A percentile compares a stretch with the other conserved stretches of the same genome.
These are phyloP conservation scores for Nowickia ferox DNA, from an alignment of 2,888 invertebrate genomes.

Conservation along the genomic window DNA sequence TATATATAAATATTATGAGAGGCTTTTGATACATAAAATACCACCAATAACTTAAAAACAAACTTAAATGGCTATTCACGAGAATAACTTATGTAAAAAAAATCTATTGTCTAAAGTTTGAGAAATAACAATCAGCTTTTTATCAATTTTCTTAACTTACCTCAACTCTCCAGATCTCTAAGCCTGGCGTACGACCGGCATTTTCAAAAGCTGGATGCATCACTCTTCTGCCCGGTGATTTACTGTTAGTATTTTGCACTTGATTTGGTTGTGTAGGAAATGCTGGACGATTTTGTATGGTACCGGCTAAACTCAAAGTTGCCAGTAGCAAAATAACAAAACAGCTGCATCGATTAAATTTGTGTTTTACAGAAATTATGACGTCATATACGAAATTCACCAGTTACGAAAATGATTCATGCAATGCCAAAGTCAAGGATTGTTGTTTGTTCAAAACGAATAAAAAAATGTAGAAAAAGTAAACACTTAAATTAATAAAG, in stretches of 20 bases:
- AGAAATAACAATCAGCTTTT: too few relatives aligned
- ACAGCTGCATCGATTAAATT: constrained; percentile 74
- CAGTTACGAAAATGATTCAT: constrained; percentile 36
- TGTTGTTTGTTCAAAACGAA: constrained; percentile 19
- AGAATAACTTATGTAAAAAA: too few relatives aligned
- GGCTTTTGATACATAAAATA: too few relatives aligned
- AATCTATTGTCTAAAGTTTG: too few relatives aligned
- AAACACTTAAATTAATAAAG: background rate
- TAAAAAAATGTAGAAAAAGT: constrained; percentile 7
- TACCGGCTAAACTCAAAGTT: constrained; percentile 79
- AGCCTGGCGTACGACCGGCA: constrained; percentile 66
- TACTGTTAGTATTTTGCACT: constrained; percentile 77
- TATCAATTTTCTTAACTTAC: constrained; percentile 83
- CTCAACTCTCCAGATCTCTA: constrained; percentile 86
- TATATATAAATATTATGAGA: too few relatives aligned
- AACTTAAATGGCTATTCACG: too few relatives aligned
- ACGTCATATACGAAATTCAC: constrained; percentile 40
- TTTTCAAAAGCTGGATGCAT: constrained; percentile 88
- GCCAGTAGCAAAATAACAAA: constrained; percentile 76
- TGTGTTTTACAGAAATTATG: background rate
- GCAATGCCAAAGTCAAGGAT: constrained; percentile 53
- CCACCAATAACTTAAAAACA: too few relatives aligned
- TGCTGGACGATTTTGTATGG: constrained; percentile 78
- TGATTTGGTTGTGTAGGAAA: constrained; percentile 78
- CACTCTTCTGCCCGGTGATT: constrained; percentile 78